Evolutionary conservation across 2,113 vertebrate species (phyloP).

Genomic region (Antidorcas marsupialis): DNA sequence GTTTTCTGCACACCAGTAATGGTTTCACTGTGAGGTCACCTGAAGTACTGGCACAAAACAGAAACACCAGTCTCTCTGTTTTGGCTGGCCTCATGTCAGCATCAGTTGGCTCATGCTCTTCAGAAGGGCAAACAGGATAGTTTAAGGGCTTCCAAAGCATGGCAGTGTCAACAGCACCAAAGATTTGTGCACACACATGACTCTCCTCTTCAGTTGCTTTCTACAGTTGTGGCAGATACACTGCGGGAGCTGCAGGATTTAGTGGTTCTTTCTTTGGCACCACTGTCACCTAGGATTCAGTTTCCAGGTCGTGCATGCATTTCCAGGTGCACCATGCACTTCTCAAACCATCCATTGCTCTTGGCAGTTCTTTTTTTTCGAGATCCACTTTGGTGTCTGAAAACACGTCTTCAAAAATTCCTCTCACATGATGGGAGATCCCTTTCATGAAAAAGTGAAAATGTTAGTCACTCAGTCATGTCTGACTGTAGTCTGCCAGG

Average conservation of each 20-base stretch:
- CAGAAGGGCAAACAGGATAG: not conserved
- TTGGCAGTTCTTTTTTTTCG: not conserved
- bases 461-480: not conserved
- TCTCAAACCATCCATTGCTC: not conserved
- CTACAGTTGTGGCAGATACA: not conserved
- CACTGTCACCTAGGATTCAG: not conserved
- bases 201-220: not conserved
- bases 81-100: not conserved
- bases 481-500: not conserved
- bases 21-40: constrained; percentile 11
- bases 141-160: constrained; percentile 21
- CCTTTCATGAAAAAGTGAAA: not conserved
- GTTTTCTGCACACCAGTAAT: not conserved
- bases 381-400: not conserved
- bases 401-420: not conserved
- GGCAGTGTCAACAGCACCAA: not conserved
- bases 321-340: not conserved
- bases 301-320: not conserved
- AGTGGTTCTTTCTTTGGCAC: not conserved
- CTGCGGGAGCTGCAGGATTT: not conserved
- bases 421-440: not conserved
- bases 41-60: constrained; percentile 12
- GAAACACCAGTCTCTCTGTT: not conserved
- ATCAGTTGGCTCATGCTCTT: not conserved
- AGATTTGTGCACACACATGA: not conserved